Evolutionary conservation across 1,140 invertebrate species (phyloP).

Genomic region (Steinernema khuongi): DNA sequence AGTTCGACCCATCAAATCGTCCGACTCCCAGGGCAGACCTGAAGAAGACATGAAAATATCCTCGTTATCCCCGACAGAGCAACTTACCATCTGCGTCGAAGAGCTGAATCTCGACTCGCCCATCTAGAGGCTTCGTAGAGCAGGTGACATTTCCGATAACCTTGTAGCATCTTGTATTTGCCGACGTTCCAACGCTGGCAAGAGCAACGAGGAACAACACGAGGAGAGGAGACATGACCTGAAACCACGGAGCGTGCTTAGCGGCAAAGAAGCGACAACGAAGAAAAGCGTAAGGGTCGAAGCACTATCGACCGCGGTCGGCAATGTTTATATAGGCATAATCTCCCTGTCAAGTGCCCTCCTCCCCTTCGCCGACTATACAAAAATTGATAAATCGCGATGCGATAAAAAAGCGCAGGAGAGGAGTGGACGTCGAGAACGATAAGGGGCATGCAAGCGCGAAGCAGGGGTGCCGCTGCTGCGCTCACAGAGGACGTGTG

Average conservation of each 20-base stretch:
- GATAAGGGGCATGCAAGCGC: no score
- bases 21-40: background rate
- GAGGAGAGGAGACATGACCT: background rate
- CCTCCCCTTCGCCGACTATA: no score
- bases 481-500: background rate
- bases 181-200: background rate
- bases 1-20: background rate
- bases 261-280: background rate
- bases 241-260: no score
- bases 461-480: no score
- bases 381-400: no score
- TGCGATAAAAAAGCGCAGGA: no score
- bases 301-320: background rate
- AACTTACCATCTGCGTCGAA: background rate
- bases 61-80: background rate
- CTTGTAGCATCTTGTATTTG: constrained; percentile 7
- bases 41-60: background rate
- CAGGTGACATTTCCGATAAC: background rate
- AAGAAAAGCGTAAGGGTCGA: background rate
- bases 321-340: background rate
- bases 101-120: background rate
- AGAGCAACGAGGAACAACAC: background rate
- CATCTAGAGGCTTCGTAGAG: background rate
- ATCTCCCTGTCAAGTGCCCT: background rate
- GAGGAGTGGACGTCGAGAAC: no score